Evolutionary conservation across 2,797 vertebrate species (phyloP).

Genomic region (Gallinago stenura): DNA sequence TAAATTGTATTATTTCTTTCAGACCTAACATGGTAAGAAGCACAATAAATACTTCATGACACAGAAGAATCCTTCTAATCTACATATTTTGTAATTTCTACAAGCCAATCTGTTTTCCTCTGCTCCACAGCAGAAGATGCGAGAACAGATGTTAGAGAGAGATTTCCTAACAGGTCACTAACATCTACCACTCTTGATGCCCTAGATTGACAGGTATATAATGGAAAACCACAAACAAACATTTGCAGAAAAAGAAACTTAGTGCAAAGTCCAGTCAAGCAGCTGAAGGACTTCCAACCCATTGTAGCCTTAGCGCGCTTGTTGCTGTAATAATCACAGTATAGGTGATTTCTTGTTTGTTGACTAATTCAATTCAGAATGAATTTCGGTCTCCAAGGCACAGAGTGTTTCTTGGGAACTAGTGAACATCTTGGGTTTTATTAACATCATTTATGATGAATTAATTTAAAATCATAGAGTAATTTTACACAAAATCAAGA

Average conservation of each 20-base stretch:
- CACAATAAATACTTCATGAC: neutral
- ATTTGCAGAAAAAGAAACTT: neutral
- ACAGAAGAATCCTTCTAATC: neutral
- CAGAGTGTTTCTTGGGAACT: neutral
- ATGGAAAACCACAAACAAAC: slow-evolving; percentile 35
- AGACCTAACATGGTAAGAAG: neutral
- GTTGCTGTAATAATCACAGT: neutral
- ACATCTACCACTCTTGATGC: neutral
- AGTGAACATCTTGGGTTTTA: neutral
- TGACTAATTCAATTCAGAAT: neutral
- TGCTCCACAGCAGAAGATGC: neutral
- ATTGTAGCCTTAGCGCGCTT: neutral
- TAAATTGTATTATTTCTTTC: neutral
- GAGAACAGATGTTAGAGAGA: neutral
- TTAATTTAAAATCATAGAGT: neutral
- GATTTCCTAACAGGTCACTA: slow-evolving; percentile 27
- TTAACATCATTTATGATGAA: neutral
- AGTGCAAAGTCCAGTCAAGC: neutral
- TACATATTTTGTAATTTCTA: neutral
- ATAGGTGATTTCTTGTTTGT: neutral
- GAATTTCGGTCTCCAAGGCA: neutral
- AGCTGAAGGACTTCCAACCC: neutral
- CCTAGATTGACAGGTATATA: slow-evolving; percentile 24
- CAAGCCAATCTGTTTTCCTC: neutral
- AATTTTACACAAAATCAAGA: neutral